phyloP scores from a whole-genome alignment of 2,113 vertebrate species.

The Toxotes jaculatrix region DNA sequence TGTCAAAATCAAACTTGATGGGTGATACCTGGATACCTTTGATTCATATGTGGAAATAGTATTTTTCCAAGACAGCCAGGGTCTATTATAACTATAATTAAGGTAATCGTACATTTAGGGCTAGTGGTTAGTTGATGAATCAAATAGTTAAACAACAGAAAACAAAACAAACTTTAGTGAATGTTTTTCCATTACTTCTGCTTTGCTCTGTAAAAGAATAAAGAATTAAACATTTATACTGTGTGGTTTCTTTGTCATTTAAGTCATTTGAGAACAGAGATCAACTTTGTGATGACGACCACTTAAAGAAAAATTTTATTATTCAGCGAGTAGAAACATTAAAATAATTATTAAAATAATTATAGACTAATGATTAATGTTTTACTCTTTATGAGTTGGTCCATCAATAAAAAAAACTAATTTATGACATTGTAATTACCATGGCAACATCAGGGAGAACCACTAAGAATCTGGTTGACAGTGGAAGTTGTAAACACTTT shows the following conservation, averaged over 20 bases:
- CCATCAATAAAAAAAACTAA: slow-evolving; percentile 41
- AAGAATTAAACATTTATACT: neutral
- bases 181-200: neutral
- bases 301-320: slow-evolving; percentile 6
- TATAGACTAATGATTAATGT: slow-evolving; percentile 28
- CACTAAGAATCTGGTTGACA: slow-evolving; percentile 74
- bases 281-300: neutral
- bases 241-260: neutral
- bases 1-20: neutral
- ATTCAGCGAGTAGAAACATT: slow-evolving; percentile 4
- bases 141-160: neutral
- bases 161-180: neutral
- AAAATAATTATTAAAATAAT: slow-evolving; percentile 29
- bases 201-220: neutral
- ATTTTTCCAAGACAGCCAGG: neutral
- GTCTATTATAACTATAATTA: neutral
- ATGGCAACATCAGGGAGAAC: slow-evolving; percentile 67
- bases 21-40: neutral
- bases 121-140: neutral
- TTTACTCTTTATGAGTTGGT: slow-evolving; percentile 14
- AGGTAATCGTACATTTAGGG: neutral
- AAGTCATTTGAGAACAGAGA: neutral
- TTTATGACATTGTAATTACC: slow-evolving; percentile 55
- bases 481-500: slow-evolving; percentile 82
- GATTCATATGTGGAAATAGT: neutral